A percentile compares a stretch with the other conserved stretches of the same genome.
Conservation (phyloP, 2,113 vertebrate species). For the Xyrauchen texanus region DNA sequence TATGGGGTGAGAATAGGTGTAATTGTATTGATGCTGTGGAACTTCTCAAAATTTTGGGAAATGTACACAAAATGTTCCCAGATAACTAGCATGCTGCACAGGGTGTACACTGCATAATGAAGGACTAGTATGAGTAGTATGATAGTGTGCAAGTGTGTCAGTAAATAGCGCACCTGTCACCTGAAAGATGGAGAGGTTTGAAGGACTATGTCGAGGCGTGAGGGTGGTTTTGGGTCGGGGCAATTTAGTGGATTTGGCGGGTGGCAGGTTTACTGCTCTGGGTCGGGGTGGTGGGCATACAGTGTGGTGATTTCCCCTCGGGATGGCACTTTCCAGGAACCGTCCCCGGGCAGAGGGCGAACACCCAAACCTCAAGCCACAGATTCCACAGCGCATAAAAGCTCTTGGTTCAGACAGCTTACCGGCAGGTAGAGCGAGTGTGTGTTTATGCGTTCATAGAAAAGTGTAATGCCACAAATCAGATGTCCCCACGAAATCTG, state of each 20-base stretch:
- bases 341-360: slow-evolving; percentile 48
- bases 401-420: slow-evolving; percentile 52
- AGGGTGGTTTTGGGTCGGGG: slow-evolving; percentile 6
- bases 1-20: too few species aligned
- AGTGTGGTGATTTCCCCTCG: slow-evolving; percentile 46
- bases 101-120: too few species aligned
- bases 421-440: slow-evolving; percentile 50
- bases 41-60: too few species aligned
- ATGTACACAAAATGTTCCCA: too few species aligned
- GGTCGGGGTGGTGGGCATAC: slow-evolving; percentile 45
- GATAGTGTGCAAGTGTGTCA: too few species aligned
- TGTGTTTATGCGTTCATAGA: slow-evolving; percentile 32
- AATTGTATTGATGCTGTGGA: too few species aligned
- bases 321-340: slow-evolving; percentile 56
- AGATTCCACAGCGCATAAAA: slow-evolving; percentile 62
- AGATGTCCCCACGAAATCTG: not conserved
- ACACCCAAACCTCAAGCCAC: slow-evolving; percentile 65
- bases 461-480: not conserved
- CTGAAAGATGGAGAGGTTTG: too few species aligned
- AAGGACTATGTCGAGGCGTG: too few species aligned
- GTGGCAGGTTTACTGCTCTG: slow-evolving; percentile 64
- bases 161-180: too few species aligned
- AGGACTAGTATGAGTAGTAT: too few species aligned
- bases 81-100: too few species aligned
- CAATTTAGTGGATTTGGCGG: slow-evolving; percentile 12